Evolutionary conservation across 2,888 invertebrate genomes (phyloP).

Genomic region (Oligia latruncula): DNA sequence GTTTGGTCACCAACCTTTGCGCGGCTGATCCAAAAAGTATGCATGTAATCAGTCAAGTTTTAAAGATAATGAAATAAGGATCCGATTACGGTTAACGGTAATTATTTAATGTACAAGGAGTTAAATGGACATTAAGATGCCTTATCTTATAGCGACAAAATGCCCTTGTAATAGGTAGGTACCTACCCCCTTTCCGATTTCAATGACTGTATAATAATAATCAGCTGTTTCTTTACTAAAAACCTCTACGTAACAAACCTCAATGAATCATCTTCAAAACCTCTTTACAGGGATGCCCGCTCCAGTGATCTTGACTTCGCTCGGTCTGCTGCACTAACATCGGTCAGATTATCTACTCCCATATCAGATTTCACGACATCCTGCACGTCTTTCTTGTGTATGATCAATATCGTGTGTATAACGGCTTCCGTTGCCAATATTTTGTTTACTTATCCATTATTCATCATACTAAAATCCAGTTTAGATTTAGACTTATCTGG

Average conservation of each 20-base stretch:
- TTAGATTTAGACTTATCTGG: background rate
- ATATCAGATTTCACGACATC: constrained; percentile 37
- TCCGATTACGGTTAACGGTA: constrained; percentile 42
- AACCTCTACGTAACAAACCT: background rate
- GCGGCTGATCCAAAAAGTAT: constrained; percentile 34
- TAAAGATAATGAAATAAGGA: constrained; percentile 34
- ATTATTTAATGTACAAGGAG: constrained; percentile 39
- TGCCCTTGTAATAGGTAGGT: background rate
- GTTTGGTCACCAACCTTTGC: constrained; percentile 50
- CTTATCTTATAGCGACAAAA: constrained; percentile 12
- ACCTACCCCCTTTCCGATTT: background rate
- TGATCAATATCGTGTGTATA: background rate
- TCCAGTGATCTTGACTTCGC: constrained; percentile 17
- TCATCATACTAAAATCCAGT: background rate
- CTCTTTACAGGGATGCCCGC: background rate
- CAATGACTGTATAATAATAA: background rate
- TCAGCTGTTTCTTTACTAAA: background rate
- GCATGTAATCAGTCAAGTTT: constrained; percentile 44
- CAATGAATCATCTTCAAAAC: background rate
- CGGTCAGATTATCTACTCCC: background rate
- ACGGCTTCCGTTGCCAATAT: background rate
- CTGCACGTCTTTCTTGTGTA: background rate
- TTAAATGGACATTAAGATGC: constrained; percentile 14
- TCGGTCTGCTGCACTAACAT: constrained; percentile 2
- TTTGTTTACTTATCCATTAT: background rate